A percentile compares a stretch with the other conserved stretches of the same genome.
Conservation (phyloP, 2,797 vertebrate species). For the Cuniculus paca region DNA sequence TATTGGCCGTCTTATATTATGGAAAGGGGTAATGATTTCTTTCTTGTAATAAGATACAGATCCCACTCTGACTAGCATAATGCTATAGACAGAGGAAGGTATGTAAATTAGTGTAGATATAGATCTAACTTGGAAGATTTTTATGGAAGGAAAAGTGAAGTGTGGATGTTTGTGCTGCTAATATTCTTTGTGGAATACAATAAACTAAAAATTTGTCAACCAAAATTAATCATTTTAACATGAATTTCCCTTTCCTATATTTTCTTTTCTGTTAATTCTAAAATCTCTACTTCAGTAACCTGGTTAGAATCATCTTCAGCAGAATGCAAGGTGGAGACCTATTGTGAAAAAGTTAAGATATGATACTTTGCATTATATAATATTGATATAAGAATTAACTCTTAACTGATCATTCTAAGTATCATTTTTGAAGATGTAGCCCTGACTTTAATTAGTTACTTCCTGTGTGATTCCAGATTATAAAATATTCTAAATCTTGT, state of each 20-base stretch:
- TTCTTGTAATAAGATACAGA: background rate
- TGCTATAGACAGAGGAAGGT: background rate
- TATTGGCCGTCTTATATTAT: background rate
- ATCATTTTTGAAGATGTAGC: background rate
- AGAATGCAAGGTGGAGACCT: background rate
- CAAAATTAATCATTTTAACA: background rate
- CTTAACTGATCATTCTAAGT: constrained; percentile 12
- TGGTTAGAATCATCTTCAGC: background rate
- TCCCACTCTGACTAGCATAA: background rate
- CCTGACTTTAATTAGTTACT: background rate
- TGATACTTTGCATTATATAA: background rate
- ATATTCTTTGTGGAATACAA: background rate
- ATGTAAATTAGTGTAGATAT: background rate
- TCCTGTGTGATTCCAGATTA: background rate
- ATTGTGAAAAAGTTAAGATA: background rate
- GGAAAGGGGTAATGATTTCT: background rate
- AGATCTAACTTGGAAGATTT: background rate
- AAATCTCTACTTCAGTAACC: background rate
- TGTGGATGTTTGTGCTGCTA: background rate
- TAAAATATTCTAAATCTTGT: background rate
- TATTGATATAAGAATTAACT: background rate
- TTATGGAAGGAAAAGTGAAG: background rate
- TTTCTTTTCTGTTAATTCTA: background rate
- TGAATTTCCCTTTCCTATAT: background rate
- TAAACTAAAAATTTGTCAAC: background rate